Conservation (phyloP, 2,113 vertebrate species). For the Oreochromis spilurus region DNA sequence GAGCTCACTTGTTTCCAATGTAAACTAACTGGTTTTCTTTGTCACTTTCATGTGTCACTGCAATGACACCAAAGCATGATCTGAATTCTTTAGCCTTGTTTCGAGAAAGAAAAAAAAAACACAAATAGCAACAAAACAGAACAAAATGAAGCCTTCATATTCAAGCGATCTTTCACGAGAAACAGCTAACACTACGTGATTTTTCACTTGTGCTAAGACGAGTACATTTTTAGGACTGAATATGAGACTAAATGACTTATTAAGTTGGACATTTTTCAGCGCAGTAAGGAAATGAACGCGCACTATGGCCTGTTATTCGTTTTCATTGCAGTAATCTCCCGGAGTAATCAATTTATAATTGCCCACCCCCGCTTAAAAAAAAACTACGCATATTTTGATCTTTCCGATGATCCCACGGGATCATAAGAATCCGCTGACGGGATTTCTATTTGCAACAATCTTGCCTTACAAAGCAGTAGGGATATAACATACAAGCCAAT, state of each 20-base stretch:
- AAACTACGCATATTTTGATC: neutral
- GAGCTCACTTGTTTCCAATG: slow-evolving; percentile 29
- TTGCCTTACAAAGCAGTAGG: neutral
- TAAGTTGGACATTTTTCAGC: neutral
- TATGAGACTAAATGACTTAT: neutral
- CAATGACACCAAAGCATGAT: neutral
- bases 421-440: neutral
- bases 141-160: neutral
- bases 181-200: neutral
- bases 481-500: neutral
- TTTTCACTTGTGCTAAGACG: neutral
- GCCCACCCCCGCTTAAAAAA: neutral
- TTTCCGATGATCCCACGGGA: neutral
- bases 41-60: neutral
- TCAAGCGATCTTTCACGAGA: neutral
- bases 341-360: neutral
- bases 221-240: neutral
- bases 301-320: neutral
- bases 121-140: neutral
- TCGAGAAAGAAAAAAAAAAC: neutral
- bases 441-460: neutral
- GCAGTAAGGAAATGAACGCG: neutral
- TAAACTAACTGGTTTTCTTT: slow-evolving; percentile 12
- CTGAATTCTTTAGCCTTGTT: neutral
- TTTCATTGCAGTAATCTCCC: slow-evolving; percentile 4